phyloP scores from a whole-genome alignment of 2,113 vertebrate genomes.

The Hemiscyllium ocellatum region DNA sequence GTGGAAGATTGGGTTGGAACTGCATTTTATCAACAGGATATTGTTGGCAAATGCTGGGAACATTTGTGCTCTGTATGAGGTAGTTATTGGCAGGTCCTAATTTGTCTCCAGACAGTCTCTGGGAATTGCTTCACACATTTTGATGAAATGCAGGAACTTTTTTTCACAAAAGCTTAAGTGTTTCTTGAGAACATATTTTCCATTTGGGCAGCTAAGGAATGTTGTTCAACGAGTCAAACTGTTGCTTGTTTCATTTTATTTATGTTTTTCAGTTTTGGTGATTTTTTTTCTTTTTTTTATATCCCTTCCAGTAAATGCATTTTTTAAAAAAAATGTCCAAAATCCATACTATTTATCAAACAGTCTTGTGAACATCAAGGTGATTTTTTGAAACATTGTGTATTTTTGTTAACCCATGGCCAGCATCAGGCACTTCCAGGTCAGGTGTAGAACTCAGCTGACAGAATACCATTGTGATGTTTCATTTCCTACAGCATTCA shows the following conservation, averaged over 20 bases:
- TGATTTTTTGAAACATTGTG: neutral
- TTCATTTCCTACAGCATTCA: neutral
- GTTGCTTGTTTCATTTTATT: neutral
- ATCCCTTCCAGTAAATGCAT: neutral
- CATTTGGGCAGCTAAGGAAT: neutral
- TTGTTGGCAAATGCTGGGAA: conserved; percentile 21
- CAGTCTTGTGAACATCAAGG: neutral
- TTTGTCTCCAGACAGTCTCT: conserved; percentile 27
- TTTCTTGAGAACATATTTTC: conserved; percentile 1
- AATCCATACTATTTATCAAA: neutral
- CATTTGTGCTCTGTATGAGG: conserved; percentile 31
- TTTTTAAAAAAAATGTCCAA: neutral
- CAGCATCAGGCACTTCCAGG: neutral
- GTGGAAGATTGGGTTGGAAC: conserved; percentile 22
- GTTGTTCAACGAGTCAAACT: neutral
- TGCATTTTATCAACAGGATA: conserved; percentile 16
- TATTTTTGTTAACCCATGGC: neutral
- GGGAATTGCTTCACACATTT: neutral
- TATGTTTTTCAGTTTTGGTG: neutral
- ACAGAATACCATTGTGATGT: neutral
- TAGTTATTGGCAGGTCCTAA: conserved; percentile 34
- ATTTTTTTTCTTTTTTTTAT: neutral
- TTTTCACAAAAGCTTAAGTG: neutral
- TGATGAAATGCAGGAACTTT: conserved; percentile 28
- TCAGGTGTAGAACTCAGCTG: neutral